phyloP scores from a whole-genome alignment of 2,113 vertebrate species.

The Corythoichthys intestinalis region DNA sequence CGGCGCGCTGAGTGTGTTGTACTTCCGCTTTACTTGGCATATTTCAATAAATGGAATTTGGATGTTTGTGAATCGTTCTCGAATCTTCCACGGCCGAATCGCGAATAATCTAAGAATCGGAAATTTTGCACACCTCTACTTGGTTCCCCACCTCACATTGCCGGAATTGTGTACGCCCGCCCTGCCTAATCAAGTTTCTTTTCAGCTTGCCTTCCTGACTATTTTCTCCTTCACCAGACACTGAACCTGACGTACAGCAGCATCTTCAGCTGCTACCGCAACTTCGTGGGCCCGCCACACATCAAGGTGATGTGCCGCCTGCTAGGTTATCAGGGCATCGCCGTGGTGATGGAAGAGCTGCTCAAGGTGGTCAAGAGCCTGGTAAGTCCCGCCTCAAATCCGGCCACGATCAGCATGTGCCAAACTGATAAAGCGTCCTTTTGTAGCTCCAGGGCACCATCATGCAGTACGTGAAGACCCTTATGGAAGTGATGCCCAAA shows the following conservation, averaged over 20 bases:
- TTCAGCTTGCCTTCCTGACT: not conserved
- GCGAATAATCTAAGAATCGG: too few relatives aligned
- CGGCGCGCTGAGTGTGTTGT: too few relatives aligned
- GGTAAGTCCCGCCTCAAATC: constrained; percentile 66
- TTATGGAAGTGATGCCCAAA: constrained; percentile 99
- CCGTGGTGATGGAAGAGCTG: constrained; percentile 97
- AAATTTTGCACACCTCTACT: too few relatives aligned
- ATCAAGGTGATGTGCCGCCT: constrained; percentile 97
- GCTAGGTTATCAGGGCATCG: constrained; percentile 96
- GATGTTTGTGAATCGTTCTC: too few relatives aligned
- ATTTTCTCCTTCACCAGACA: constrained; percentile 70
- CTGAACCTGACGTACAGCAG: constrained; percentile 97
- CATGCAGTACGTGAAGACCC: constrained; percentile 96
- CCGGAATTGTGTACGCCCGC: too few relatives aligned
- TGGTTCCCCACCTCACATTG: too few relatives aligned
- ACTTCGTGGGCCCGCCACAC: constrained; percentile 96
- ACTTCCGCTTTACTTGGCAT: too few relatives aligned
- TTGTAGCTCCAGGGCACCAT: constrained; percentile 93
- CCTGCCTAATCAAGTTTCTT: too few relatives aligned
- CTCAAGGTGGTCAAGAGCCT: constrained; percentile 98
- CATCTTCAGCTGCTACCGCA: constrained; percentile 91
- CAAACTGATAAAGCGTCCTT: not conserved
- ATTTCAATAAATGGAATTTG: too few relatives aligned
- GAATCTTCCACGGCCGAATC: too few relatives aligned
- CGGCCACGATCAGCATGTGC: not conserved